Base-by-base conservation (phyloP, 2,113 vertebrate genomes). In the Psittacara wagleri region DNA sequence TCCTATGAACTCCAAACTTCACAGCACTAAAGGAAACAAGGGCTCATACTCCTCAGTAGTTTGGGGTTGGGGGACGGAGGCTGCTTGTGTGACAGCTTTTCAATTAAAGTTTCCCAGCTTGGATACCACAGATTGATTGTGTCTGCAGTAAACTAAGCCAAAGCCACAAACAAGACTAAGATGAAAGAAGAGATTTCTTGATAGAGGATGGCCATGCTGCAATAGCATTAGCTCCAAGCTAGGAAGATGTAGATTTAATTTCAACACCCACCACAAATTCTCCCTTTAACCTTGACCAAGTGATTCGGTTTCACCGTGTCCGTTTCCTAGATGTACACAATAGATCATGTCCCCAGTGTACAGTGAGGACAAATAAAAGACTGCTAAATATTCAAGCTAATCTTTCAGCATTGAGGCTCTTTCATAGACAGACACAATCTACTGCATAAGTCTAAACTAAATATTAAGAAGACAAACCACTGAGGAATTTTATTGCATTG, bases 221-320 rank as follows among this genome's bases (percentile, higher is more conserved):
- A 93, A 67, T 14, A 63, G 82, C 52, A 81, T 55, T 75, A 83
- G 37, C 88, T 88, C 43, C 67, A 57, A 51, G 48, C 79, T 39
- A 35, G 41, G 67, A 67, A 83, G 91, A 95, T 39, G 61, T 31
- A 88, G 64, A 67, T 84, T 86, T 80, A 46, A 87, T 83, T 93
- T 92, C 76, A 93, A 52, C 82, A 92, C 88, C 79, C 83, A 86
- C 86, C 64, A 61, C 80, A 61, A 48, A 81, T 88, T 84, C 86
- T 95, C 51, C 88, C 80, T 4, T 28, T 88, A 92, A 94, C 95
- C 91, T 88, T 86, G 77, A 86, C 86, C 80, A 27, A 92, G 83
- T 55, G 77, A 92, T 89, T 90, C 54, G 63, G 64, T 91, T 91
- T 92, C 91, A 66, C 80, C 15, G 0, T 28, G 73, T 59, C 77